A percentile compares a stretch with the other conserved stretches of the same genome.
phyloP scores from a whole-genome alignment of 2,888 invertebrate genomes.

The Leucophenga maculata region DNA sequence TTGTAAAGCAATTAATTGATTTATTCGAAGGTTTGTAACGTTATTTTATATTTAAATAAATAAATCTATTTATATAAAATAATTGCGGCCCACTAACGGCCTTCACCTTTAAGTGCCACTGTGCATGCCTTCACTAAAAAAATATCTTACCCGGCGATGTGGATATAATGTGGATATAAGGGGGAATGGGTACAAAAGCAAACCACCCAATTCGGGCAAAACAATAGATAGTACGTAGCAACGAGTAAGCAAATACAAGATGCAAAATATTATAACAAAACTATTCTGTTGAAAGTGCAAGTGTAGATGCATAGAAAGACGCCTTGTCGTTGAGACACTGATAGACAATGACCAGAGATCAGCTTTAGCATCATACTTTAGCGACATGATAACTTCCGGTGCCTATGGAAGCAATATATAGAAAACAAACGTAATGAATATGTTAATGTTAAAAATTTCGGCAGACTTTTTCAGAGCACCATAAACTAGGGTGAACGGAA shows the following conservation, averaged over 20 bases:
- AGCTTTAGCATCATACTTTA: constrained; percentile 98
- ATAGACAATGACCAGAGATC: constrained; percentile 99
- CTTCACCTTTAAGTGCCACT: too few relatives aligned
- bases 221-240: constrained; percentile 73
- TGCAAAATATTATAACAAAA: not conserved
- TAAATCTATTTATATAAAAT: too few relatives aligned
- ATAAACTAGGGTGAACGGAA: constrained; percentile 99
- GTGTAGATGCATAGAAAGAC: constrained; percentile 89
- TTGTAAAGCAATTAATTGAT: too few relatives aligned
- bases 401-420: constrained; percentile 74
- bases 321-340: constrained; percentile 99
- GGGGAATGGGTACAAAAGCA: constrained; percentile 88
- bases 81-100: too few relatives aligned
- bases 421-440: not conserved
- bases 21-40: too few relatives aligned
- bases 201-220: constrained; percentile 88
- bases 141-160: too few relatives aligned
- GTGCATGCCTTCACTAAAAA: too few relatives aligned
- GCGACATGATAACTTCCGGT: constrained; percentile 99
- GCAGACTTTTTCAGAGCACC: constrained; percentile 75
- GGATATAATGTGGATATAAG: too few relatives aligned
- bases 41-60: too few relatives aligned
- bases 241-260: too few relatives aligned
- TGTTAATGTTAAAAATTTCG: not conserved
- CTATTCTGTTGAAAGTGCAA: not conserved